Evolutionary conservation across 2,113 vertebrate species (phyloP).

Genomic region (Prochilodus magdalenae): DNA sequence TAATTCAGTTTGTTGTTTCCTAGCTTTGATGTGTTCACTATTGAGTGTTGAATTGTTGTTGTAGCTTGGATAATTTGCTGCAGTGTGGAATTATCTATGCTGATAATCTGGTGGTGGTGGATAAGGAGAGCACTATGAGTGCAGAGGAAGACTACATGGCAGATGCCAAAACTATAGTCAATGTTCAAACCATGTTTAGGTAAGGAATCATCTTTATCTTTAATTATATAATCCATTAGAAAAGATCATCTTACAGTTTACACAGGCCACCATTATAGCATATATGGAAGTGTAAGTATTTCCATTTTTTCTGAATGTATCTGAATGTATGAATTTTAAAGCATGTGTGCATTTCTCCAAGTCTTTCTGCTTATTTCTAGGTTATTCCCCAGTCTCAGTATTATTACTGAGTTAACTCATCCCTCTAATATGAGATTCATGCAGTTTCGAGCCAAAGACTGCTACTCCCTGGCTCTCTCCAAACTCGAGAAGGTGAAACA

Average conservation of each 20-base stretch:
- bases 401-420: slow-evolving; percentile 96
- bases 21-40: too few species aligned
- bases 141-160: slow-evolving; percentile 99
- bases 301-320: too few species aligned
- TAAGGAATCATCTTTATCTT: slow-evolving; percentile 59
- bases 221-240: neutral
- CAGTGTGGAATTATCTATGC: slow-evolving; percentile 96
- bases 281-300: too few species aligned
- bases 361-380: slow-evolving; percentile 65
- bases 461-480: slow-evolving; percentile 95
- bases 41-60: slow-evolving; percentile 16
- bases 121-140: slow-evolving; percentile 98
- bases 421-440: slow-evolving; percentile 98
- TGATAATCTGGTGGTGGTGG: slow-evolving; percentile 96
- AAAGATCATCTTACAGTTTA: neutral
- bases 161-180: slow-evolving; percentile 97
- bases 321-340: too few species aligned
- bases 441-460: slow-evolving; percentile 98
- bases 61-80: slow-evolving; percentile 94
- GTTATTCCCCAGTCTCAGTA: slow-evolving; percentile 95
- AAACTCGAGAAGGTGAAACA: slow-evolving; percentile 93
- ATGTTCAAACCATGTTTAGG: slow-evolving; percentile 98
- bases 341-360: neutral
- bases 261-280: too few species aligned
- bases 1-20: too few species aligned